A percentile compares a stretch with the other conserved stretches of the same genome.
Conservation (phyloP, 2,888 invertebrate species). For the Sussaba pulchella region DNA sequence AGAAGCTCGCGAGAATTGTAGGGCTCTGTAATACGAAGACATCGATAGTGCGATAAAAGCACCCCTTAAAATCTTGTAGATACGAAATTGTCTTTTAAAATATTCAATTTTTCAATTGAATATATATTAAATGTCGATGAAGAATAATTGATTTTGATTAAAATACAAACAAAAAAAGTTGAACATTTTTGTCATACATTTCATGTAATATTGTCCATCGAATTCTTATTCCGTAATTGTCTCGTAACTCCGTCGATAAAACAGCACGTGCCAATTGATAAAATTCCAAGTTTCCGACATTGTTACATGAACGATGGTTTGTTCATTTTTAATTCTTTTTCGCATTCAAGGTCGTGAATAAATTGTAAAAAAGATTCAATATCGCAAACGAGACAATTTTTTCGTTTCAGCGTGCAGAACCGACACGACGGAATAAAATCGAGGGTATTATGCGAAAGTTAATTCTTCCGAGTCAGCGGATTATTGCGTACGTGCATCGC, state of each 20-base stretch:
- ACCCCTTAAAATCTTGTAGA: background rate
- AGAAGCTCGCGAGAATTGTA: conserved; percentile 3
- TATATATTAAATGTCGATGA: too few relatives aligned
- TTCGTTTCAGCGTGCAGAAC: background rate
- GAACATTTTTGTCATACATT: too few relatives aligned
- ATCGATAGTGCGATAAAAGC: conserved; percentile 3
- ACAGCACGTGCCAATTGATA: background rate
- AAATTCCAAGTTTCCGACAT: too few relatives aligned
- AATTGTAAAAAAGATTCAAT: background rate
- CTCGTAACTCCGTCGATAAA: background rate
- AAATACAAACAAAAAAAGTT: too few relatives aligned
- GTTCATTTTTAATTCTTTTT: too few relatives aligned
- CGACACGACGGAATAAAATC: background rate
- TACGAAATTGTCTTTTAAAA: too few relatives aligned
- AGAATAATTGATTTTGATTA: too few relatives aligned
- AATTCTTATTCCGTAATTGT: background rate
- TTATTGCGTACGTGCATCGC: background rate
- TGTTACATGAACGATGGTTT: too few relatives aligned
- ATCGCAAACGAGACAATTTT: background rate
- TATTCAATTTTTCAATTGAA: too few relatives aligned
- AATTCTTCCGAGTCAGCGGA: conserved; percentile 22
- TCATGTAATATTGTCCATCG: background rate
- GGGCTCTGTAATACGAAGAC: conserved; percentile 26
- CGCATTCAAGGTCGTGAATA: too few relatives aligned
- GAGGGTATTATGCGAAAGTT: conserved; percentile 4